These are phyloP conservation scores for Hiodon tergisus DNA, from an alignment of 2,113 vertebrate genomes.

Conservation along the genomic window DNA sequence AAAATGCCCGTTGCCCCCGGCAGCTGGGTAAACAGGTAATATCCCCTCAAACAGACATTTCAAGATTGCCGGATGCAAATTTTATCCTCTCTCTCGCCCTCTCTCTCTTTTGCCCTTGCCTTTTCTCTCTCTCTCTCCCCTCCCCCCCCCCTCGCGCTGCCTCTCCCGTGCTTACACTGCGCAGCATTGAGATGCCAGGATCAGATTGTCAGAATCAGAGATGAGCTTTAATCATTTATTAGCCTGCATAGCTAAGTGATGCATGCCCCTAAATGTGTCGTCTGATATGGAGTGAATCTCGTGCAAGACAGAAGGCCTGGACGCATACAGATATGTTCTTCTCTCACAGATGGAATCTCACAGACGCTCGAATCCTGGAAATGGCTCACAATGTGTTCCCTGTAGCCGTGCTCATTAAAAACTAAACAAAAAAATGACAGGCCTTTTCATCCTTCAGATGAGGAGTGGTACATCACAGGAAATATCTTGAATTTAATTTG, in stretches of 20 bases:
- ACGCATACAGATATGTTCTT: slow-evolving; percentile 4
- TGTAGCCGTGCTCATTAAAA: too few relatives aligned
- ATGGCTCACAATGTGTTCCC: too few relatives aligned
- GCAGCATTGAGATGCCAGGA: slow-evolving; percentile 53
- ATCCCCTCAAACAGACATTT: slow-evolving; percentile 48
- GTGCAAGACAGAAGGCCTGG: background rate
- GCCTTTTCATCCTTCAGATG: too few relatives aligned
- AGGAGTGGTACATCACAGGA: too few relatives aligned
- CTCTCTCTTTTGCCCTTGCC: too few relatives aligned
- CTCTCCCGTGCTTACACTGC: slow-evolving; percentile 51
- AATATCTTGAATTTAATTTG: too few relatives aligned
- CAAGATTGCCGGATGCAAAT: slow-evolving; percentile 59
- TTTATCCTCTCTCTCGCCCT: slow-evolving; percentile 20
- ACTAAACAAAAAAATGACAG: too few relatives aligned
- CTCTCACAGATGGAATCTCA: background rate
- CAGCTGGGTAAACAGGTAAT: slow-evolving; percentile 55
- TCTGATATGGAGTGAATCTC: slow-evolving; percentile 11
- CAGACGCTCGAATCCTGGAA: too few relatives aligned
- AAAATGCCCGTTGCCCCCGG: slow-evolving; percentile 49
- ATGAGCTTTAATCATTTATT: slow-evolving; percentile 60
- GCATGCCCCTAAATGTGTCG: slow-evolving; percentile 27
- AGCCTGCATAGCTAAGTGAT: slow-evolving; percentile 16
- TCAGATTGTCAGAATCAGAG: slow-evolving; percentile 48
- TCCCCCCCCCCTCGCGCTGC: background rate
- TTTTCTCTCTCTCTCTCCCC: too few relatives aligned